Evolutionary conservation across 2,888 invertebrate species (phyloP), one percentile per base, ranked within the genome.

Genomic region (Rotaria magnacalcarata): DNA sequence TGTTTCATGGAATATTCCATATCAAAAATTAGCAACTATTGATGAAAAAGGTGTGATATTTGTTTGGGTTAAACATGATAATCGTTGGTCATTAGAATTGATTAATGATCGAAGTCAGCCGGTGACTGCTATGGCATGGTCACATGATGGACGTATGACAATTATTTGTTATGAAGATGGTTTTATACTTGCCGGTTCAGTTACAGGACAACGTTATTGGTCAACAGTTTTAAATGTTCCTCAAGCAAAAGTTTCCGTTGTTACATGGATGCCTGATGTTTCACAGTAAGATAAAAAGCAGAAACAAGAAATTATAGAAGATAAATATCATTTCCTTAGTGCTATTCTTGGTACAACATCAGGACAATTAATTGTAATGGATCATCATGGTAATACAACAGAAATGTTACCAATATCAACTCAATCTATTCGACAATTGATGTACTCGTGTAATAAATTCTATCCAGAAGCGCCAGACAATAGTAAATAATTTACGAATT

Each of bases 11-110:
- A 98, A 98, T 92, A 96, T 96, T 91, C 96, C 96, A 0, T 97
- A 97, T 91, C 96, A 97, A 92, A 97, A 98, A 92, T 92, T 98
- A 89, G 97, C 97, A 11, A 96, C 97, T 11, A 98, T 97, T 92
- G 98, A 98, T 93, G 95, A 95, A 89, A 95, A 96, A 5, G 97
- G 98, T 3, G 96, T 98, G 87, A 98, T 98, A 90, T 98, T 98
- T 92, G 97, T 99, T 50, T 99, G 98, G 98, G 97, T 98, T 90
- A 97, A 97, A 91, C 97, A 97, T 92, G 98, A 99, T 91, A 96
- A 75, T 6, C 93, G 97, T 80, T 99, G 98, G 98, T 96, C 96
- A 89, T 97, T 99, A 89, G 98, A 99, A 92, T 93, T 99, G 88
- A 98, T 99, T 91, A 99, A 99, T 92, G 98, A 99, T 92, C 93